phyloP scores from a whole-genome alignment of 2,797 vertebrate species.

The Pygocentrus nattereri region DNA sequence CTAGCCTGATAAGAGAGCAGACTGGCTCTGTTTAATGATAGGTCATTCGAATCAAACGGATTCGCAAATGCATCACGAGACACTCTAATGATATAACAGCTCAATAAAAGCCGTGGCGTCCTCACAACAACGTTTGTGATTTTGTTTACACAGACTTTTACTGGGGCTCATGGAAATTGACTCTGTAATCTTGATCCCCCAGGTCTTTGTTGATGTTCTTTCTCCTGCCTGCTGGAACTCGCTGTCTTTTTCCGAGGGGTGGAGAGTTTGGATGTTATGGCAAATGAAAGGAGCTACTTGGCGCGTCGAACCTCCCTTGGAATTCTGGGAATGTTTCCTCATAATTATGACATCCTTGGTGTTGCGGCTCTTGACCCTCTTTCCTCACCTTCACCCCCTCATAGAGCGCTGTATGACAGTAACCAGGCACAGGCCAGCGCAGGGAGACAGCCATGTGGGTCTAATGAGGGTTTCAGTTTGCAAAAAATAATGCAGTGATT shows the following conservation, averaged over 20 bases:
- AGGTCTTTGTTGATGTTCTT: conserved; percentile 64
- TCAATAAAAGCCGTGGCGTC: conserved; percentile 47
- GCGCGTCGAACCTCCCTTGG: conserved; percentile 71
- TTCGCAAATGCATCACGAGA: conserved; percentile 51
- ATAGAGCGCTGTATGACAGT: conserved; percentile 47
- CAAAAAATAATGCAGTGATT: background rate
- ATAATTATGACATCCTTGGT: conserved; percentile 77
- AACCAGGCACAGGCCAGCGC: conserved; percentile 4
- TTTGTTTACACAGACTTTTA: conserved; percentile 55
- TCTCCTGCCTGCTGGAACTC: conserved; percentile 74
- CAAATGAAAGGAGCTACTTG: conserved; percentile 73
- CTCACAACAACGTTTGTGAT: conserved; percentile 40
- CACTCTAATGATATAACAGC: conserved; percentile 51
- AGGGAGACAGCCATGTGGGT: conserved; percentile 26
- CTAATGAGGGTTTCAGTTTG: background rate
- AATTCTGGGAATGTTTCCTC: conserved; percentile 77
- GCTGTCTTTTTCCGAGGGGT: conserved; percentile 77
- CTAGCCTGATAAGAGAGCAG: conserved; percentile 56
- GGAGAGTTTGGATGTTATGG: conserved; percentile 66
- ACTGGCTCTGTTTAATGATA: conserved; percentile 59
- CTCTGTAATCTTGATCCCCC: conserved; percentile 56
- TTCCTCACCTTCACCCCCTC: conserved; percentile 25
- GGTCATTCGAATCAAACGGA: conserved; percentile 55
- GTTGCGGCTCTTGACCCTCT: conserved; percentile 61
- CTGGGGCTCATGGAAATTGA: conserved; percentile 47